Base-by-base conservation (phyloP, 1,140 invertebrate genomes). In the Drosophila murphyi region DNA sequence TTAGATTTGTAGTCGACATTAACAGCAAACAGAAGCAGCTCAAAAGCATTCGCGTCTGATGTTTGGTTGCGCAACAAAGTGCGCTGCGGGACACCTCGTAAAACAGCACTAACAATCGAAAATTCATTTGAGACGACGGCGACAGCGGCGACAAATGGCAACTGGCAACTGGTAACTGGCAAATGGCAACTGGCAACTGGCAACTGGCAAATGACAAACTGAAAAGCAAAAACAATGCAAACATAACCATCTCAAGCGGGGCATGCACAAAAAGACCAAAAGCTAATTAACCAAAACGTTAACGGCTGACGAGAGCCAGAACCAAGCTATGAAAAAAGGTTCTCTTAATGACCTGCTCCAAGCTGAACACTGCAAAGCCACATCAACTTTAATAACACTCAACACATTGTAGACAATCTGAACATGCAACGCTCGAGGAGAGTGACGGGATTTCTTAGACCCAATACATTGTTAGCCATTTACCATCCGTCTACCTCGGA, bases 251-350 rank as follows among this genome's bases (percentile, higher is more conserved):
- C 59, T 32, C 43, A 71, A 67, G 67, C 71, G 82, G 61, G 76
- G 67, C 82, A 85, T 82, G 82, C 82, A 85, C 82, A 72, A 72
- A 72, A 72, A 67, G 63, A 51, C 78, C 78, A 85, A 85, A 83
- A 85, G 82, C 82, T 85, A 85, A 85, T 85, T 85, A 86, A 82
- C 82, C 82, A 85, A 85, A 86, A 87, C 82, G 78, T 73, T 82
- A 73, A 85, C 85, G 70, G 70, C 79, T 69, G 57, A 68, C 59
- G 54, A 70, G 59, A 63, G 73, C 61, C 73, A 67, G 69, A 20
- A 20, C 20, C 20, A 20, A 68, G 81, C 74, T 67, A 85, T 85
- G 78, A 20, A 86, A 82, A 80, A 77, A 72, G 70, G 62, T 65
- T 67, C 70, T 45, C 37, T 54, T 72, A 72, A 65, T 65, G 70